Conservation (phyloP, 2,113 vertebrate genomes). For the Proteles cristata region DNA sequence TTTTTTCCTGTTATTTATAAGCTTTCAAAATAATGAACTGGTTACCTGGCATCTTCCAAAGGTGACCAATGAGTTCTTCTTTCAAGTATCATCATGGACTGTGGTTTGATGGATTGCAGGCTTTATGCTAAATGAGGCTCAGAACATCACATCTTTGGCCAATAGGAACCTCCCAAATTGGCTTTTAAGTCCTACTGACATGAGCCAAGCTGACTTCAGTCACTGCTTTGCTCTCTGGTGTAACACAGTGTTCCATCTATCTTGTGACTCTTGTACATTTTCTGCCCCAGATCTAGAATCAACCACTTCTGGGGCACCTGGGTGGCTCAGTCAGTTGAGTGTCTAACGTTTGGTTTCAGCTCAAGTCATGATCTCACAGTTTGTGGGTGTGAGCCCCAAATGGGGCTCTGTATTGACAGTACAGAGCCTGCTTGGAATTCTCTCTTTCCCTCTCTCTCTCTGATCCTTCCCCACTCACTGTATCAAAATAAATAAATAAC, state of each 20-base stretch:
- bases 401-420: too few relatives aligned
- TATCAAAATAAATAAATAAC: too few relatives aligned
- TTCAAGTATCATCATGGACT: not conserved
- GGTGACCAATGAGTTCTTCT: not conserved
- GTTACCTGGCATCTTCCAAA: not conserved
- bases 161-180: not conserved
- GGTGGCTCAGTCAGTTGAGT: too few relatives aligned
- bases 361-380: too few relatives aligned
- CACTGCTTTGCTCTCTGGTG: not conserved
- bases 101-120: not conserved
- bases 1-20: conserved; percentile 20
- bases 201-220: not conserved
- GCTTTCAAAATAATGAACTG: conserved; percentile 53
- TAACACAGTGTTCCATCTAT: not conserved
- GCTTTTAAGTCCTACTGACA: not conserved
- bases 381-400: too few relatives aligned
- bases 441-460: too few relatives aligned
- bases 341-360: too few relatives aligned
- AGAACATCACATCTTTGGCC: not conserved
- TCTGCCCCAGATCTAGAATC: not conserved
- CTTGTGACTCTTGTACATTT: not conserved
- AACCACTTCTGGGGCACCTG: not conserved
- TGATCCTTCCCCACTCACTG: too few relatives aligned
- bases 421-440: too few relatives aligned
- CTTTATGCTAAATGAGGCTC: not conserved